Evolutionary conservation across 2,113 vertebrate species (phyloP), one percentile per base, ranked within the genome.

Genomic region (Monarcha castaneiventris): DNA sequence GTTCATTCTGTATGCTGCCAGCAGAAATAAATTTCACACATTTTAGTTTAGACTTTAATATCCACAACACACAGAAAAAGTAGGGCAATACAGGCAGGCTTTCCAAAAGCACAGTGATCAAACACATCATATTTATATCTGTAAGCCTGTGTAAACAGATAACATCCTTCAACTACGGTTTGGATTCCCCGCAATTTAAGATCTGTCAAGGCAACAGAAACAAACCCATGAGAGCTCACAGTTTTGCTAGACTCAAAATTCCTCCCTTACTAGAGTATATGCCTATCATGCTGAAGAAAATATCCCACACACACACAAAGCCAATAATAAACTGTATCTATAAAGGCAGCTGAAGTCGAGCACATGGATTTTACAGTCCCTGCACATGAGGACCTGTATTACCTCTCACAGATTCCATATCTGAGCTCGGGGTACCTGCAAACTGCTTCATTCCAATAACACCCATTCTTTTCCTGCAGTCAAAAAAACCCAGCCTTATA

Each of bases 171-270:
- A 90, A n/a, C 64, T 41, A 56, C 30, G 75, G 77, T 69, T 79
- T 89, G 68, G 87, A 82, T 54, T 92, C 69, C 81, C 37, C 2
- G 0, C 66, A 78, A 68, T 64, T 84, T 56, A 77, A 84, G 81
- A 92, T 68, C 77, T 94, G 87, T 72, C 89, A 78, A 92, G 49
- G 74, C 74, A 87, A 89, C 1, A 79, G 64, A 93, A 95, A 95
- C 59, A 95, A 95, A 95, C 29, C 32, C 56, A 19, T 23, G 32
- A 79, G 35, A 72, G 37, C 44, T 20, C 58, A 61, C 27, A 64
- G 64, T 81, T 90, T 75, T 59, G 52, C 39, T 33, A 63, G 30
- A 51, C 30, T 90, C 55, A 86, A 6, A 89, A 92, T 62, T 87
- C 84, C 54, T 71, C 44, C 49, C 16, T 75, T 64, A 44, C 41